These are phyloP conservation scores for Drosophila melanica DNA, from an alignment of 1,140 invertebrate species.

Conservation along the genomic window DNA sequence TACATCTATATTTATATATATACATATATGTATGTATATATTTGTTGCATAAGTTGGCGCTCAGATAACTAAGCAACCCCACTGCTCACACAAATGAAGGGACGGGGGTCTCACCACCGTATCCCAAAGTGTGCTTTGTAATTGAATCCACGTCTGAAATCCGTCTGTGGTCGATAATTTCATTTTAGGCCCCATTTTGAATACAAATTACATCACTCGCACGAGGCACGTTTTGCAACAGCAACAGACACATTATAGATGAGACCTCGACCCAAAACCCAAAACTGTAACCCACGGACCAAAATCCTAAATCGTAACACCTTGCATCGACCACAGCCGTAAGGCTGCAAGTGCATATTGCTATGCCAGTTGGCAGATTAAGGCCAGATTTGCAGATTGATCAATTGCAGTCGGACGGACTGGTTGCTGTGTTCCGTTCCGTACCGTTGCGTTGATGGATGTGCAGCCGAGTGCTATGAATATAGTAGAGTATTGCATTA, in stretches of 20 bases:
- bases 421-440: no score
- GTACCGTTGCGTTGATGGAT: no score
- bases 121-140: constrained; percentile 65
- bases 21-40: background rate
- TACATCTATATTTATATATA: no score
- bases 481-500: no score
- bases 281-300: no score
- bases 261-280: background rate
- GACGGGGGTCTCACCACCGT: constrained; percentile 12
- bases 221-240: background rate
- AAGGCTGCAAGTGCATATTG: background rate
- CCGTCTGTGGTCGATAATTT: constrained; percentile 80
- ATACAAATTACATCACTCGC: constrained; percentile 64
- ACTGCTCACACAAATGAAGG: background rate
- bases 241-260: background rate
- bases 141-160: constrained; percentile 81
- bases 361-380: no score
- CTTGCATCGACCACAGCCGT: background rate
- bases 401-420: no score
- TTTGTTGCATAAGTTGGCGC: constrained; percentile 55
- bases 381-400: no score
- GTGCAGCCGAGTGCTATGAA: no score
- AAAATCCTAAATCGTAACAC: no score
- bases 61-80: constrained; percentile 53
- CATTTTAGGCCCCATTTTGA: constrained; percentile 70